phyloP scores from a whole-genome alignment of 2,113 vertebrate genomes.

The Etheostoma cragini region DNA sequence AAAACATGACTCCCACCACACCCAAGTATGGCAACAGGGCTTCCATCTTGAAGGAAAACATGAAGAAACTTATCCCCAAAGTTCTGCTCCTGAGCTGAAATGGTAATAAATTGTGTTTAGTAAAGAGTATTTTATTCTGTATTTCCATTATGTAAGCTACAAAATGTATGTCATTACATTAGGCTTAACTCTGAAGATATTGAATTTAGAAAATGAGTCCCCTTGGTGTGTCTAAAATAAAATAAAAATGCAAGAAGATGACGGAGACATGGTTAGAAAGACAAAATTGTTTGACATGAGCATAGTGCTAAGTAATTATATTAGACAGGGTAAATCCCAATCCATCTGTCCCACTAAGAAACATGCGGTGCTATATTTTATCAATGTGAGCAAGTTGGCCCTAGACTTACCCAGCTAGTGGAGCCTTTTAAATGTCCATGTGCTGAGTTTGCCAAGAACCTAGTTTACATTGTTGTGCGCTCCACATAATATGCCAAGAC shows the following conservation, averaged over 20 bases:
- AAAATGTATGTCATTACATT: conserved; percentile 1
- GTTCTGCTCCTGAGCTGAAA: conserved; percentile 85
- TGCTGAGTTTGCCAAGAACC: conserved; percentile 27
- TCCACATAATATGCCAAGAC: conserved; percentile 20
- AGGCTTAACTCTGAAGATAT: background rate
- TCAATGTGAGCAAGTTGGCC: background rate
- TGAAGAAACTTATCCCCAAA: conserved; percentile 87
- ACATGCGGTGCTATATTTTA: conserved; percentile 1
- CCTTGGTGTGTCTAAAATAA: background rate
- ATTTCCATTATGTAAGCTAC: background rate
- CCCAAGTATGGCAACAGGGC: conserved; percentile 79
- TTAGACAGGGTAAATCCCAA: background rate
- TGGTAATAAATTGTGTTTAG: conserved; percentile 45
- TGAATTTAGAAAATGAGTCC: background rate
- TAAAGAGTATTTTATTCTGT: background rate
- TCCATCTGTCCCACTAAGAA: background rate
- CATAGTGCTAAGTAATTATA: background rate
- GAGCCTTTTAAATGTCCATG: conserved; percentile 17
- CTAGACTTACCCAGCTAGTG: background rate
- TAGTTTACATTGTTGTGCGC: conserved; percentile 8
- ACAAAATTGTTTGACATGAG: background rate
- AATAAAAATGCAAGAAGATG: conserved; percentile 8
- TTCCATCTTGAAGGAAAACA: conserved; percentile 88
- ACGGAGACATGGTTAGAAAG: background rate
- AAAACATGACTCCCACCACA: conserved; percentile 84